phyloP scores from a whole-genome alignment of 2,888 invertebrate genomes.

The Agrilus cyanescens region DNA sequence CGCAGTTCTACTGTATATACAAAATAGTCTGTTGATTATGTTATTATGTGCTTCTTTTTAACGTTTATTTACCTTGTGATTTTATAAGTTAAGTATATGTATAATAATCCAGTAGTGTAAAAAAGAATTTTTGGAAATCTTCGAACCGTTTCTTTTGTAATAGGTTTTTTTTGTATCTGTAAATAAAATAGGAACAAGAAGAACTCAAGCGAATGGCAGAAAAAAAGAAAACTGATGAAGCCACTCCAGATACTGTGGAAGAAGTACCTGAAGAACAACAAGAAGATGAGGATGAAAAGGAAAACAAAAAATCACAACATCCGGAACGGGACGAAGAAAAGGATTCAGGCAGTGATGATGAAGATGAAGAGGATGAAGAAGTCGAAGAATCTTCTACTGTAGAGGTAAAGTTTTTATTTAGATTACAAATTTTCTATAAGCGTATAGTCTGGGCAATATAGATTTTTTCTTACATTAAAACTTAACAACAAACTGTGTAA shows the following conservation, averaged over 20 bases:
- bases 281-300: constrained; percentile 26
- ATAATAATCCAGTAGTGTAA: too few relatives aligned
- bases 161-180: neutral
- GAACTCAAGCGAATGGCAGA: constrained; percentile 36
- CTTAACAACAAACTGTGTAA: too few relatives aligned
- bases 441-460: neutral
- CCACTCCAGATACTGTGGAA: constrained; percentile 47
- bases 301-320: constrained; percentile 27
- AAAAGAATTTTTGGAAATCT: neutral
- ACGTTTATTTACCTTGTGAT: too few relatives aligned
- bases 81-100: too few relatives aligned
- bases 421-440: too few relatives aligned
- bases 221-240: constrained; percentile 62
- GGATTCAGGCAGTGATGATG: constrained; percentile 11
- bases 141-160: neutral
- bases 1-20: too few relatives aligned
- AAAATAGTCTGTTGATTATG: too few relatives aligned
- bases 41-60: too few relatives aligned
- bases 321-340: constrained; percentile 23
- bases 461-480: constrained; percentile 2
- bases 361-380: constrained; percentile 5
- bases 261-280: constrained; percentile 27
- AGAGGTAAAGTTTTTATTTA: too few relatives aligned
- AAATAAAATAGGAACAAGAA: constrained; percentile 32
- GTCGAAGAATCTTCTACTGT: constrained; percentile 1